Conservation (phyloP, 1,140 invertebrate genomes). For the Bombus sylvicola region DNA sequence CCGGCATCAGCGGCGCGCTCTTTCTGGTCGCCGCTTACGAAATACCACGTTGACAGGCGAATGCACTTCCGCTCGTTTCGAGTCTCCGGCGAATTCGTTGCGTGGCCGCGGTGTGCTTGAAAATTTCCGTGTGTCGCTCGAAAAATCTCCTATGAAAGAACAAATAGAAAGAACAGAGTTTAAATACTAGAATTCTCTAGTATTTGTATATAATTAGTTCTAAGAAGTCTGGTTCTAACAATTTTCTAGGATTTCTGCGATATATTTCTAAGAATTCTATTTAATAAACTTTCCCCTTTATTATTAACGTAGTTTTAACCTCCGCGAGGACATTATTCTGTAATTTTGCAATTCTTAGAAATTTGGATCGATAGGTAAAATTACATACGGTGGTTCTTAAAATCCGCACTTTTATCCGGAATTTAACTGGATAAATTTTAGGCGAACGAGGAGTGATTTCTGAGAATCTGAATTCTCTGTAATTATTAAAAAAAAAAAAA, state of each 20-base stretch:
- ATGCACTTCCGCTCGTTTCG: slow-evolving; percentile 57
- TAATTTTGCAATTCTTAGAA: too few relatives aligned
- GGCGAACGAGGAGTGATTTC: not conserved
- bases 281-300: too few relatives aligned
- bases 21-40: slow-evolving; percentile 56
- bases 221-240: too few relatives aligned
- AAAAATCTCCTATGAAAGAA: not conserved
- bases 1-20: slow-evolving; percentile 54
- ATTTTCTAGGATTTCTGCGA: too few relatives aligned
- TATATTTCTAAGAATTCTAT: too few relatives aligned
- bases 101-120: not conserved
- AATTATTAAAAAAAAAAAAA: not conserved
- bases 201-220: too few relatives aligned
- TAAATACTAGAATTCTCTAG: too few relatives aligned
- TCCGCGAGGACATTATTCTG: too few relatives aligned
- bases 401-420: too few relatives aligned
- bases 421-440: not conserved
- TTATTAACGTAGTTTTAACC: too few relatives aligned
- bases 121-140: slow-evolving; percentile 1
- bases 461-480: not conserved
- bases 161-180: not conserved
- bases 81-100: slow-evolving; percentile 24
- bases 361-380: too few relatives aligned
- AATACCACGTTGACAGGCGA: slow-evolving; percentile 61
- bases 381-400: too few relatives aligned